Conservation (phyloP, 2,797 vertebrate genomes). For the Pitangus sulphuratus region DNA sequence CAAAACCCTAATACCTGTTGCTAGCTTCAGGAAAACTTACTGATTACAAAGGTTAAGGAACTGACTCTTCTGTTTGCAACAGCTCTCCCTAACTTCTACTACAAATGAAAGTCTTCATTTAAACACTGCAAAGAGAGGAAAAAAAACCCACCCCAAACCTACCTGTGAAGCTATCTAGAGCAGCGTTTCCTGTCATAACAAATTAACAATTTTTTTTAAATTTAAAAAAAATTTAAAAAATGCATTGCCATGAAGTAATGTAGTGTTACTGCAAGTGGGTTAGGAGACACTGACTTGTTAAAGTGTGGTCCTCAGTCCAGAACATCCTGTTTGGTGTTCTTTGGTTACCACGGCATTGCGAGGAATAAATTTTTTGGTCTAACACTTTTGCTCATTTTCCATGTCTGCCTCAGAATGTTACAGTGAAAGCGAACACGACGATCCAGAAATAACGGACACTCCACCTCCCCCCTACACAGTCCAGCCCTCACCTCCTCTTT, state of each 20-base stretch:
- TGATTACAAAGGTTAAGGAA: not conserved
- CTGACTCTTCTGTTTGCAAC: not conserved
- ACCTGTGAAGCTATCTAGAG: not conserved
- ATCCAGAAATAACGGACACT: constrained; percentile 83
- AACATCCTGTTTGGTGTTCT: not conserved
- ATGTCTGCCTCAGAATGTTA: constrained; percentile 86
- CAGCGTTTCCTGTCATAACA: not conserved
- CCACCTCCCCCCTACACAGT: constrained; percentile 84
- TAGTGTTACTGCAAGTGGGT: not conserved
- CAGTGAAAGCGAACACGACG: constrained; percentile 96
- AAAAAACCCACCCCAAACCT: not conserved
- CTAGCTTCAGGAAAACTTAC: not conserved
- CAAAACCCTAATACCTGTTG: not conserved
- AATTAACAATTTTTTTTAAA: not conserved
- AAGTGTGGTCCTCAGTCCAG: not conserved
- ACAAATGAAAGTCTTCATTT: not conserved
- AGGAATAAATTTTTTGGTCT: not conserved
- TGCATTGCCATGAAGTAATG: not conserved
- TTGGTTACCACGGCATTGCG: accelerated
- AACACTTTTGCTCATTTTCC: constrained; percentile 28
- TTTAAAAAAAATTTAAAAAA: not conserved
- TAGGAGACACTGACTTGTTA: not conserved
- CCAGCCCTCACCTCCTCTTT: constrained; percentile 66
- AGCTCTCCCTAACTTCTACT: not conserved
- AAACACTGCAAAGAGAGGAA: not conserved